phyloP scores from a whole-genome alignment of 2,113 vertebrate genomes.

The Psittacara wagleri region DNA sequence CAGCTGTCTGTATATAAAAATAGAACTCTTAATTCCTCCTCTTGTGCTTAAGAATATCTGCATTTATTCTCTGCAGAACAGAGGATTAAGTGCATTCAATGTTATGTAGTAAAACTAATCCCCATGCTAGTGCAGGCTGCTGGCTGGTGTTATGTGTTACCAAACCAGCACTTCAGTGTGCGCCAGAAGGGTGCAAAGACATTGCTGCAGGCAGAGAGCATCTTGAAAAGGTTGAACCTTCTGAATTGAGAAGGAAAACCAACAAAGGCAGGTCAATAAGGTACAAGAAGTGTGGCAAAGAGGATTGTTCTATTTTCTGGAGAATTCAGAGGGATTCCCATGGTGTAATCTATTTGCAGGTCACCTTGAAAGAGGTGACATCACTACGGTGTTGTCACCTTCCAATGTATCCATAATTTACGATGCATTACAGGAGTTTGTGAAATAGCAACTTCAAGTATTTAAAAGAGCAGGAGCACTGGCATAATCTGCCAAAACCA shows the following conservation, averaged over 20 bases:
- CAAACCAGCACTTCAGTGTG: background rate
- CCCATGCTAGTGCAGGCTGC: background rate
- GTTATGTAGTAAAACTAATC: fast-evolving
- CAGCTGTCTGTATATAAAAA: background rate
- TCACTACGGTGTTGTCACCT: background rate
- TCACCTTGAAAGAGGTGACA: background rate
- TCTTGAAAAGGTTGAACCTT: background rate
- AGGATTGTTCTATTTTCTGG: background rate
- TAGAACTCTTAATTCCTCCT: background rate
- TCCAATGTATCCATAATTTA: background rate
- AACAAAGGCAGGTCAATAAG: background rate
- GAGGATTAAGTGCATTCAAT: background rate
- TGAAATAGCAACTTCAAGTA: slow-evolving; percentile 32
- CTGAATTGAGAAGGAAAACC: background rate
- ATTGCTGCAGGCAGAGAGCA: fast-evolving
- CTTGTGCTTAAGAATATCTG: background rate
- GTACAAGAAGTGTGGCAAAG: background rate
- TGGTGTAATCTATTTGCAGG: background rate
- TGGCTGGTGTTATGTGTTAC: background rate
- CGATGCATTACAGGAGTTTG: background rate
- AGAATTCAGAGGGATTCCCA: slow-evolving; percentile 51
- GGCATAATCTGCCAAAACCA: background rate
- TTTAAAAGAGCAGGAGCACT: background rate
- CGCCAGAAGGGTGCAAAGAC: background rate
- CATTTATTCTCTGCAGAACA: background rate